Base-by-base conservation (phyloP, 2,113 vertebrate species). In the Cavia aperea region DNA sequence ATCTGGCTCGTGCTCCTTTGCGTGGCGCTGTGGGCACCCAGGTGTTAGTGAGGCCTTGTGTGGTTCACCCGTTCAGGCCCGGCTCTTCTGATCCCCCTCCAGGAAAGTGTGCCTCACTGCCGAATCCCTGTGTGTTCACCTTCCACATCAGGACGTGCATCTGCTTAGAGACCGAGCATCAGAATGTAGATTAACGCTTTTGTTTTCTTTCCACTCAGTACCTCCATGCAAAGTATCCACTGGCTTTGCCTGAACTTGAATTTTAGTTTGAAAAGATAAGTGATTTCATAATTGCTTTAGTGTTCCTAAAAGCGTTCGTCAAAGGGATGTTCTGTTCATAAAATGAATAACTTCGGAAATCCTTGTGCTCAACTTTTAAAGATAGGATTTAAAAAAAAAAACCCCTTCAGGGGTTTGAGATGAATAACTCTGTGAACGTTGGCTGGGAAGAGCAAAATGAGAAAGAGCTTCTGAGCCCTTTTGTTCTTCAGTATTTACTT, bases 261-360 rank as follows among this genome's bases (percentile, higher is more conserved):
- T 94, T 95, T 94, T 85, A 79, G 87, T 89, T 96, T 92, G 49
- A 84, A 92, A 96, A 94, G 81, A 49, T 86, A 89, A 72, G 43
- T 91, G 23, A 54, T 70, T 94, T 65, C 19, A 4, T 78, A 83
- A 82, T 87, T 85, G 56, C n/a, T 75, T 85, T 66, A 66, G 79
- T 90, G 72, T 54, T 54, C 85, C 54, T 83, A 43, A 93, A 77
- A 51, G n/a, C 6, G 4, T 70, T 87, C 87, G 73, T 91, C 4
- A 49, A 91, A 95, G 87, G 86, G 43, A 89, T 86, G 81, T 79
- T 46, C 70, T 92, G 36, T 66, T 90, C 85, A 78, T 60, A 88
- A 90, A 63, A 88, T 90, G 33, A 93, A 33, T 86, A 90, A 84
- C 18, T 92, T 88, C 56, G 49, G 65, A 68, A 94, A 39, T 92